These are phyloP conservation scores for Bombus sylvicola DNA, from an alignment of 1,140 invertebrate species.

Conservation along the genomic window DNA sequence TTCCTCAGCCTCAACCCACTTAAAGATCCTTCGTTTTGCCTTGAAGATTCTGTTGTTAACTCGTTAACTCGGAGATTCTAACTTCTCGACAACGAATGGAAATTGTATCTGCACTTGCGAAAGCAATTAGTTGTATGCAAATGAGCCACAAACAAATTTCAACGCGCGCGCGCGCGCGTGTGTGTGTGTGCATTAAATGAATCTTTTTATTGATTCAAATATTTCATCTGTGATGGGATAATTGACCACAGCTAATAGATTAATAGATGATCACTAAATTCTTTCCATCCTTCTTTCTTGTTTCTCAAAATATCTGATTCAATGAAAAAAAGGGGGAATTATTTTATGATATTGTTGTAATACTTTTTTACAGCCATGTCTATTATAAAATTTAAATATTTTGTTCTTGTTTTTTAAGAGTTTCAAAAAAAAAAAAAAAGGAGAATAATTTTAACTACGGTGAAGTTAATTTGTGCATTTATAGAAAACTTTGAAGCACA, in stretches of 20 bases:
- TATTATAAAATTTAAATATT: background rate
- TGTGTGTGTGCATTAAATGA: background rate
- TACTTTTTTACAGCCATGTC: background rate
- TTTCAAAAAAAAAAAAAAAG: background rate
- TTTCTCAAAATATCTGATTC: background rate
- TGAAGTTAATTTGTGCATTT: background rate
- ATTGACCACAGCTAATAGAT: background rate
- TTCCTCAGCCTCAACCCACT: slow-evolving; percentile 74
- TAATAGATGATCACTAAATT: background rate
- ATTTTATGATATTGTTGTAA: background rate
- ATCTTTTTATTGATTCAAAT: background rate
- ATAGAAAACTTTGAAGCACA: too few species aligned
- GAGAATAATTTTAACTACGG: background rate
- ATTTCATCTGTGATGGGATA: background rate
- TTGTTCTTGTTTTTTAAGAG: background rate
- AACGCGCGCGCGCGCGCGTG: too few species aligned
- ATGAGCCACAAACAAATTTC: background rate
- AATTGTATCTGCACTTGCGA: slow-evolving; percentile 6
- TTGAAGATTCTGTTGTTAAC: slow-evolving; percentile 64
- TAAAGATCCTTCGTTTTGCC: slow-evolving; percentile 67
- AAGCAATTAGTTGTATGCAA: background rate
- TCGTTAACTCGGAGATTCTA: slow-evolving; percentile 18
- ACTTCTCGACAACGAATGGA: slow-evolving; percentile 1
- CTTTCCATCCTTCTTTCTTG: background rate
- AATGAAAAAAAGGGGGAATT: background rate